These are phyloP conservation scores for Cassiopea andromeda DNA, from an alignment of 30 jellyfish, hydroid and myxozoan species.

Conservation along the genomic window DNA sequence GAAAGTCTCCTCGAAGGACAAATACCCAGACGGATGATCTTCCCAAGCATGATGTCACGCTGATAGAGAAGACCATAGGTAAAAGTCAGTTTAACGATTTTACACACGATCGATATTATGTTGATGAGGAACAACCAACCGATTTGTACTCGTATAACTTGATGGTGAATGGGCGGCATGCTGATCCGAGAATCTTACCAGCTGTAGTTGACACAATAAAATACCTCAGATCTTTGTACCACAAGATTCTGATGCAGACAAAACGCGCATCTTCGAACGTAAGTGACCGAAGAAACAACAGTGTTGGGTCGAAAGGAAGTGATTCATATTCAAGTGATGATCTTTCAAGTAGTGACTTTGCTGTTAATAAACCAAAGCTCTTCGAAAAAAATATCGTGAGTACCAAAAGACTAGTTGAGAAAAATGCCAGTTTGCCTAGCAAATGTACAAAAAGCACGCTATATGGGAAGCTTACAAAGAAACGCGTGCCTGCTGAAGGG, in stretches of 20 bases:
- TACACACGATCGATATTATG: not conserved
- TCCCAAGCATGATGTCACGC: not conserved
- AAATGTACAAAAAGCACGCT: not conserved
- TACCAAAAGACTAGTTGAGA: not conserved
- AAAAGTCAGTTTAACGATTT: not conserved
- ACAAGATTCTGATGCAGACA: constrained; percentile 36
- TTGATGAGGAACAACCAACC: constrained; percentile 64
- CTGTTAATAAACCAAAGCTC: not conserved
- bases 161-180: constrained; percentile 48
- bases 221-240: constrained; percentile 47
- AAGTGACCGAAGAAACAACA: not conserved
- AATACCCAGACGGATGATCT: not conserved
- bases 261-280: constrained; percentile 34
- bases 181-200: constrained; percentile 64
- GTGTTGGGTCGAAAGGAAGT: constrained; percentile 5
- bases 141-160: constrained; percentile 39
- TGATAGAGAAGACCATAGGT: not conserved
- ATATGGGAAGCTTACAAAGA: not conserved
- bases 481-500: not conserved
- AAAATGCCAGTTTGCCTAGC: not conserved
- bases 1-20: not conserved
- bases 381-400: not conserved
- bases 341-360: not conserved
- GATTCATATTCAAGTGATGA: constrained; percentile 41
- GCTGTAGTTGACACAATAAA: constrained; percentile 52